Percentiles rank a stretch among this genome's conserved stretches.
These are phyloP conservation scores for Drosophila sp. DNA, from an alignment of 1,140 invertebrate species.

Conservation along the genomic window DNA sequence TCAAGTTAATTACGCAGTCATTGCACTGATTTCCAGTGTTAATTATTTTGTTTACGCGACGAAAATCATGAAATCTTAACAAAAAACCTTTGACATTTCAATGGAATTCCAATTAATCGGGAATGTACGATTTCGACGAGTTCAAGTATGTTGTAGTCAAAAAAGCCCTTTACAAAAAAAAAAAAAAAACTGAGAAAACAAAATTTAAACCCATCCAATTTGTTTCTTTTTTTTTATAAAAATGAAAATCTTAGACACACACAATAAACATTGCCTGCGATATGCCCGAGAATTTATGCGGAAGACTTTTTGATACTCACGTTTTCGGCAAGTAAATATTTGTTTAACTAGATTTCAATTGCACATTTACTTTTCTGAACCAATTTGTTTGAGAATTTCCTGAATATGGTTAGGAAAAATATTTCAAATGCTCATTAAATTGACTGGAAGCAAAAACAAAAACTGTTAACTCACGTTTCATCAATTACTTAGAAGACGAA, in stretches of 20 bases:
- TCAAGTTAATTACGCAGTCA: constrained; percentile 43
- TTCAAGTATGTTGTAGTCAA: neutral
- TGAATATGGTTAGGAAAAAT: constrained; percentile 58
- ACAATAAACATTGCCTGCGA: neutral
- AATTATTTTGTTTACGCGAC: constrained; percentile 58
- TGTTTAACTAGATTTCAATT: constrained; percentile 53
- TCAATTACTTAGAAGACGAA: constrained; percentile 55
- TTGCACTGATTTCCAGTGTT: constrained; percentile 36
- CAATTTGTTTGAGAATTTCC: constrained; percentile 69
- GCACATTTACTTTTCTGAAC: constrained; percentile 47
- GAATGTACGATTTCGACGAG: neutral
- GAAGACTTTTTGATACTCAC: constrained; percentile 13
- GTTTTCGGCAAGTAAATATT: constrained; percentile 38
- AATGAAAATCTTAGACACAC: neutral
- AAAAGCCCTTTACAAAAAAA: neutral
- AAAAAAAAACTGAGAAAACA: too few relatives aligned
- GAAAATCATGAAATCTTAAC: constrained; percentile 2
- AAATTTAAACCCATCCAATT: neutral
- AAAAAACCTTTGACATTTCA: constrained; percentile 50
- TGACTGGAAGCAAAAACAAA: constrained; percentile 30
- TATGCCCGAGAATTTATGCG: neutral
- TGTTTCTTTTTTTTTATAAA: neutral
- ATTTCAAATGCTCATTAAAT: constrained; percentile 64
- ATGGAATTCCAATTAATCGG: constrained; percentile 10
- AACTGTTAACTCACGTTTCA: constrained; percentile 74